Evolutionary conservation across 2,888 invertebrate genomes (phyloP), one percentile per base, ranked within the genome.

Genomic region (Nomada ferruginata): DNA sequence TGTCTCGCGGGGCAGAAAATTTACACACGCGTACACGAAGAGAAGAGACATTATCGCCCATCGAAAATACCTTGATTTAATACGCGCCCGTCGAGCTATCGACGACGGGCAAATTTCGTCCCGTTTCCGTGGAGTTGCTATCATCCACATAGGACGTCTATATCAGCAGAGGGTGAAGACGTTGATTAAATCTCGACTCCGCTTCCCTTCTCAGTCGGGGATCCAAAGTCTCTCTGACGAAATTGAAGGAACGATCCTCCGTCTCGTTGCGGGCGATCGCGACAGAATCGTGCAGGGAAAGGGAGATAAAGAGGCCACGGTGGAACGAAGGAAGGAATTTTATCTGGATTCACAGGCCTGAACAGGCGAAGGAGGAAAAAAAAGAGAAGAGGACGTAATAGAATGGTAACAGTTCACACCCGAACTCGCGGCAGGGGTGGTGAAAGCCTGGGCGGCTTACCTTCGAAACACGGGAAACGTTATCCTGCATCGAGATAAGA

Each of bases 121-220:
- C 18, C 47, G 55, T 47, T 66, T 52, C 36, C 50, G 36, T 7
- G 7, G 47, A 26, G 26, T 11, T 18, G 18, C 42, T 26, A 47
- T 26, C 71, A 75, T 75, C 78, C 88, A 84, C 84, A 10, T 86
- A 86, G 79, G 73, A 84, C 83, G 88, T 88, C 86, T 85, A 82
- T 86, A 88, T 80, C 77, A 65, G 55, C 36, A 60, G 47, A 60
- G 75, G 57, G 23, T 23, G 23, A 63, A 36, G 52, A 59, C 65
- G 83, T 86, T 87, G 87, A 88, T 87, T 87, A 87, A 87, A 87
- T 87, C 88, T 85, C 68, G 47, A 18, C 65, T 13, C 26, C 36
- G 15, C 44, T 13, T 13, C 36, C 20, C 10, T 18, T 59, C 26
- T 7, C 52, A 44, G 68, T 20, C 53, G 69, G 26, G 68, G 29